Base-by-base conservation (phyloP, 2,888 invertebrate genomes). In the Leptinotarsa peninsularis region DNA sequence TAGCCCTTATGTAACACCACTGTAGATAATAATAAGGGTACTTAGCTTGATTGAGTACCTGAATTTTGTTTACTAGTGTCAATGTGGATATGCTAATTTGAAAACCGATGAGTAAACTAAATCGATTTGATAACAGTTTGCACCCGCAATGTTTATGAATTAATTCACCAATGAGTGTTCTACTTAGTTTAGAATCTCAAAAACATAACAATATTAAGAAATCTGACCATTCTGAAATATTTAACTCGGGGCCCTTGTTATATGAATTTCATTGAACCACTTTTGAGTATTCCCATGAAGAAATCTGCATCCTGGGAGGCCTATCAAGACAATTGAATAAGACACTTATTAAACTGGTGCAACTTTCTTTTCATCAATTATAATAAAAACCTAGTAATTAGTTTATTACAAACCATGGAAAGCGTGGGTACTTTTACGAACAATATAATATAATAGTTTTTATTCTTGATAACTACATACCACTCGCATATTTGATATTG, bases 241-340 rank as follows among this genome's bases (percentile, higher is more conserved):
- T 10, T 43, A 10, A 43, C 3, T 10, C 43, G 10, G 13, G 43
- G 43, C 43, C 10, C 43, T 43, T 43, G 10, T 43, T 43, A 43
- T 43, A 43, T 43, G 43, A 43, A 43, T 43, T 43, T 13, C 43
- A 43, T 43, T 43, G 43, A 10, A 43, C 43, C 43, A 43, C 43
- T 43, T 43, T 43, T 43, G 43, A 43, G 43, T 43, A 43, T 54
- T 54, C n/a, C 3, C 7, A 54, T 54, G 54, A 18, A 21, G 17
- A 60, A 60, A 60, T 60, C 23, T 23, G 1, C 60, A 60, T 14
- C 14, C 14, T 60, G 21, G 17, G 15, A 13, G 23, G 17, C 15
- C 21, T 60, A 23, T 15, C 60, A 27, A 60, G 27, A 60, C 60
- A 60, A 60, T 60, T 60, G 60, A 60, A 60, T 60, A 23, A 60